Evolutionary conservation across 37 sponge, comb jelly and placozoan species (phyloP).

Genomic region (Trichoplax adhaerens): DNA sequence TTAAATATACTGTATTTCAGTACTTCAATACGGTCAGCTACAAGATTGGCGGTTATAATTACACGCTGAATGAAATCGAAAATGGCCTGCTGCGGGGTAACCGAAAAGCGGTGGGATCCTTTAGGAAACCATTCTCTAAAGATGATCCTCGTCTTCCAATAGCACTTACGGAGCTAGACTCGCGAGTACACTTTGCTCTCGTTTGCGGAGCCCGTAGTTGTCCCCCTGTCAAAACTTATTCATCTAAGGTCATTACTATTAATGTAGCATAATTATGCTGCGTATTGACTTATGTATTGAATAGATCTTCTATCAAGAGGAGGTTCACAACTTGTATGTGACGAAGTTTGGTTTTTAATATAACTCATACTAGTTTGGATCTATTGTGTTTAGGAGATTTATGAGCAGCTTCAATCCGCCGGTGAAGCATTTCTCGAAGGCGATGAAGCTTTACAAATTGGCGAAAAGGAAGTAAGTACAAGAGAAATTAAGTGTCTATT

Average conservation of each 20-base stretch:
- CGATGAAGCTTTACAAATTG: constrained; percentile 1
- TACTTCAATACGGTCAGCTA: constrained; percentile 71
- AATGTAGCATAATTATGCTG: too few species aligned
- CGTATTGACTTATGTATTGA: too few species aligned
- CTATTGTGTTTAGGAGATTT: constrained; percentile 31
- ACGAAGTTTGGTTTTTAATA: too few species aligned
- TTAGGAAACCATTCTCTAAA: constrained; percentile 52
- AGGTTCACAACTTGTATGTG: too few species aligned
- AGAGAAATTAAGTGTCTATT: too few species aligned
- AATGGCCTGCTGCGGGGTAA: constrained; percentile 85
- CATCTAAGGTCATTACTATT: constrained; percentile 32
- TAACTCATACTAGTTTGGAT: not conserved
- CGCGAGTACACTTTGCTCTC: constrained; percentile 90
- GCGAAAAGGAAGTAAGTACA: too few species aligned
- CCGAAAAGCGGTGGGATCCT: constrained; percentile 51
- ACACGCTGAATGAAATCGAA: constrained; percentile 90
- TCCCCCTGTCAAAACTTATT: constrained; percentile 86
- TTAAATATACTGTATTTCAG: constrained; percentile 12
- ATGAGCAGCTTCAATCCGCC: constrained; percentile 54
- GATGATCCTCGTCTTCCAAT: constrained; percentile 57
- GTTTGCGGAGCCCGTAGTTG: constrained; percentile 93
- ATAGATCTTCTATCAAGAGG: too few species aligned
- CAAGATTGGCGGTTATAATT: constrained; percentile 68
- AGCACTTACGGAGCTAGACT: constrained; percentile 47
- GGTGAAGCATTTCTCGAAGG: constrained; percentile 66